Evolutionary conservation across 2,888 invertebrate genomes (phyloP), one percentile per base, ranked within the genome.

Genomic region (Tricholauxania praeusta): DNA sequence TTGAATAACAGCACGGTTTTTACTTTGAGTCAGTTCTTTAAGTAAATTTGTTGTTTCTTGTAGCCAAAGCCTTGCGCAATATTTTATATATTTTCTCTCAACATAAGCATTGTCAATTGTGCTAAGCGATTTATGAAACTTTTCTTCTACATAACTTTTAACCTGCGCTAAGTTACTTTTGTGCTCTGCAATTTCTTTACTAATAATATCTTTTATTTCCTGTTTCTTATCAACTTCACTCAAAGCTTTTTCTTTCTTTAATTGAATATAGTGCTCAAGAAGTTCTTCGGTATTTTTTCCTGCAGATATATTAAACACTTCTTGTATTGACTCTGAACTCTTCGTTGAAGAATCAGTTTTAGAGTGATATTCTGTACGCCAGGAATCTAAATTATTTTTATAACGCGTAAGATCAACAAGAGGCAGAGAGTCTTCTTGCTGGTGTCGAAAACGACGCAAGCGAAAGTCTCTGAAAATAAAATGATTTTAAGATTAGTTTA

Each of bases 371-470:
- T 72, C 70, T 71, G 57, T 67, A 48, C 75, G 77, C 87, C 86
- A 87, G 14, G 81, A 75, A 10, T 80, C 78, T 2, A 87, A 70
- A 75, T 83, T 84, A 5, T 72, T 79, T 70, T 81, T 81, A 74
- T 83, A 85, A 14, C 82, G 82, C 52, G 80, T 81, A 1, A 71
- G 22, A n/a, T 80, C 72, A 2, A 84, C 85, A 47, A 87, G 76
- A 1, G 87, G 87, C 17, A 87, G 66, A 28, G 78, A 77, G 15
- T 82, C 79, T 49, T 85, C 85, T 55, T 78, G 86, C 72, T 87
- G 87, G 74, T 87, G 85, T 3, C 86, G 81, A 74, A 86, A 87
- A 7, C 87, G 85, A 52, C 87, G 82, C 60, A 87, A 71, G 6
- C 87, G 86, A 74, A 81, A 86, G 32, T 84, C 81, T 75, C 86